These are phyloP conservation scores for Leucopsar rothschildi DNA, from an alignment of 2,113 vertebrate species.

Conservation along the genomic window DNA sequence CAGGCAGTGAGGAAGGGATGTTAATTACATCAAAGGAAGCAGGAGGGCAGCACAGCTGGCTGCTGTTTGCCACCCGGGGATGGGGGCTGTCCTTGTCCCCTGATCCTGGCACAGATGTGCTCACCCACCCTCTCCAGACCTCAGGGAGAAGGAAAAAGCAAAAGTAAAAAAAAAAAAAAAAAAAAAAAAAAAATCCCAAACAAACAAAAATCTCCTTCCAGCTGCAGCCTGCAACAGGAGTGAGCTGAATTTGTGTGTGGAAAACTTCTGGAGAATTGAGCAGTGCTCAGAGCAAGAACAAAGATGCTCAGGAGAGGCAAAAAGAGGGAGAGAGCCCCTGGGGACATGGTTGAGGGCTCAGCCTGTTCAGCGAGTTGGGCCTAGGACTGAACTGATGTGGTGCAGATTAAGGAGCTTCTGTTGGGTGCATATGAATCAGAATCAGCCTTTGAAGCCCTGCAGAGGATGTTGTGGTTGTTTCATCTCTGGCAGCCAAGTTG, in stretches of 20 bases:
- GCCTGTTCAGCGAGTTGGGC: background rate
- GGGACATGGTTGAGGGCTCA: background rate
- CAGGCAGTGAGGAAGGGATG: conserved; percentile 58
- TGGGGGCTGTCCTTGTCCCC: background rate
- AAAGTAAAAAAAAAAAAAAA: background rate
- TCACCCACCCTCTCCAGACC: background rate
- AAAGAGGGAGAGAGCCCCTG: background rate
- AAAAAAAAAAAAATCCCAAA: background rate
- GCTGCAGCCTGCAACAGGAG: background rate
- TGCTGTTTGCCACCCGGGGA: background rate
- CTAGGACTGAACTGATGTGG: background rate
- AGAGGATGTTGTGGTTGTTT: background rate
- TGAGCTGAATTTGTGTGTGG: background rate
- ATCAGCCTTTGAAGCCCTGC: background rate
- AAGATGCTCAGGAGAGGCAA: background rate
- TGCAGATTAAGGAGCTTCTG: background rate
- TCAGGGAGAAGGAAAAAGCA: background rate
- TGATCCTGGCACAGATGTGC: background rate
- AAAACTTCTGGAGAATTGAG: background rate
- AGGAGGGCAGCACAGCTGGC: conserved; percentile 12
- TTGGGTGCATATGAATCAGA: background rate
- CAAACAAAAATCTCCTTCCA: background rate
- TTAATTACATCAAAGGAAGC: conserved; percentile 69
- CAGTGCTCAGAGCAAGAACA: background rate
- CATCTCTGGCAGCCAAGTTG: background rate